A percentile compares a stretch with the other conserved stretches of the same genome.
Conservation (phyloP, 2,797 vertebrate genomes). For the Tokudaia muenninki region DNA sequence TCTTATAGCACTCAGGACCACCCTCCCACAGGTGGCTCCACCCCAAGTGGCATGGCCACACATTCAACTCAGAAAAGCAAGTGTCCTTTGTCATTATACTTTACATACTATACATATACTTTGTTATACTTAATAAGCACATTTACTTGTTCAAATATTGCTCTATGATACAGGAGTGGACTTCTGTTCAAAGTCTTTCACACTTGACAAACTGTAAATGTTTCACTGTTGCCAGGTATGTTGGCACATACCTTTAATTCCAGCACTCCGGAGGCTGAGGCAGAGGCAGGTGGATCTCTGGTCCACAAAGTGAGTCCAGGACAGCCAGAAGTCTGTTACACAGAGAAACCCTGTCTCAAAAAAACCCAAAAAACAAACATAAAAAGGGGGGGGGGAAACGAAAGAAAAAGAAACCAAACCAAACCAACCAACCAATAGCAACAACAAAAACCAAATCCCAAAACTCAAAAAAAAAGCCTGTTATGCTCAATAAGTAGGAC, state of each 20-base stretch:
- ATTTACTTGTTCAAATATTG: constrained; percentile 41
- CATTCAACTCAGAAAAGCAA: no score
- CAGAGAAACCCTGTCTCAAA: neutral
- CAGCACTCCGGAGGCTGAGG: neutral
- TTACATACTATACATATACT: no score
- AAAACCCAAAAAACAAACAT: no score
- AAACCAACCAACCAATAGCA: no score
- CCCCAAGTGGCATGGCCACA: neutral
- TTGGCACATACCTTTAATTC: neutral
- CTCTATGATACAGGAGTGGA: constrained; percentile 43
- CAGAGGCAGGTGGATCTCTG: neutral
- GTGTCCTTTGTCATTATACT: no score
- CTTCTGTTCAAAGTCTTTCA: constrained; percentile 61
- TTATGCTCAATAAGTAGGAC: constrained; percentile 1
- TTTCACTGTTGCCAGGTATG: neutral
- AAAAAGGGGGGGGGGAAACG: no score
- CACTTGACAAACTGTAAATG: constrained; percentile 10
- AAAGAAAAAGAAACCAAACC: no score
- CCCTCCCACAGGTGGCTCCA: neutral
- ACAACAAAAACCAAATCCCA: neutral
- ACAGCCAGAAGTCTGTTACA: neutral
- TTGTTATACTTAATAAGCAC: constrained; percentile 20
- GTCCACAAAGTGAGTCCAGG: neutral
- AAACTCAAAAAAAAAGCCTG: neutral
- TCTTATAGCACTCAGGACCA: neutral